Base-by-base conservation (phyloP, 2,888 invertebrate genomes). In the Reticulitermes lucifugus region DNA sequence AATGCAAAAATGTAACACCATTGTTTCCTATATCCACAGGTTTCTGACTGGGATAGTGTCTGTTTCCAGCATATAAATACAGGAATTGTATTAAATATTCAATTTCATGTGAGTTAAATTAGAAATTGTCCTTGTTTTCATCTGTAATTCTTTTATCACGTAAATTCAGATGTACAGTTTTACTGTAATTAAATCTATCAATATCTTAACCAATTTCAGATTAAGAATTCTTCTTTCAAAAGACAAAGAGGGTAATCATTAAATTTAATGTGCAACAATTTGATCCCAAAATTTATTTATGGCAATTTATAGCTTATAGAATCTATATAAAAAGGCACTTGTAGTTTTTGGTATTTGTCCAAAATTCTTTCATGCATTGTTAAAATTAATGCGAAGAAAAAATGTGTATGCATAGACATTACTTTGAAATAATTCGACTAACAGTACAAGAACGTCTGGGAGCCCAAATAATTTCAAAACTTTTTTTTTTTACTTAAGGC, bases 231-330 rank as follows among this genome's bases (percentile, higher is more conserved):
- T 70, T 81, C 41, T 35, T 43, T 25, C 43, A 59, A 81, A 70
- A 81, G 81, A 81, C 81, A 81, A 81, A 81, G 81, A 81, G 81
- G 81, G 81, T 59, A 22, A 70, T 81, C 21, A n/a, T n/a, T 65
- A n/a, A 65, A 46, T 25, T 70, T 35, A 81, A 41, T 65, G 35
- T 25, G 65, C n/a, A 51, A 59, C 35, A 65, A 60, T 81, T 60
- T 65, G 65, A 65, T 81, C 65, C 70, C 65, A 65, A 81, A 43
- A 60, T 59, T 35, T 70, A 81, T 60, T 14, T 81, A 41, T 81
- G n/a, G 43, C 12, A 60, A n/a, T 81, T 65, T 65, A 81, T 46
- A 65, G 43, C 21, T 81, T 81, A 65, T 5, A 81, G 70, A 81
- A 43, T 81, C 81, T 81, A 70, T 70, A 81, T 81, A 65, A 65